Evolutionary conservation across 2,797 vertebrate genomes (phyloP), one percentile per base, ranked within the genome.

Genomic region (Leuciscus waleckii): DNA sequence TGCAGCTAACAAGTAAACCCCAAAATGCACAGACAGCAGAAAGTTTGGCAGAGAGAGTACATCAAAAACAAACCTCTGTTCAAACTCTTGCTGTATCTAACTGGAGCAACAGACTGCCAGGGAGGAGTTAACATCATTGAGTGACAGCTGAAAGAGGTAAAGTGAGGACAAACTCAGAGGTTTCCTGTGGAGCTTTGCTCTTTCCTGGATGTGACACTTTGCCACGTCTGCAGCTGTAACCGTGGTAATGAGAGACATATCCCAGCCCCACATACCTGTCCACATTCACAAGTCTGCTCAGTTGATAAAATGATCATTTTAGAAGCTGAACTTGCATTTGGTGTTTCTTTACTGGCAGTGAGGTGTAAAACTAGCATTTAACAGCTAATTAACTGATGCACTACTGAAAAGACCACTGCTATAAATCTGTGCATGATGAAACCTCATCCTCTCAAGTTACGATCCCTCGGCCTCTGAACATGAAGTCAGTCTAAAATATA

Each of bases 211-310:
- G 74, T 85, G 86, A 86, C 89, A 84, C 78, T 71, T 77, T 88
- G 89, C 89, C 89, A 90, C 89, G 83, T 88, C 73, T 87, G 84
- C 89, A 88, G 86, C 85, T 90, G 87, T 86, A 84, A 78, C 54
- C 1, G 4, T 85, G 67, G 77, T 68, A 87, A 43, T 41, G 35
- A 82, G 37, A 86, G 51, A 86, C 49, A 86, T 79, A 85, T 83
- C 67, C 85, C 69, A 80, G 61, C 83, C 82, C n/a, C 39, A 86
- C 70, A 84, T 89, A 74, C 74, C 37, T 84, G 65, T 74, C 17
- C 77, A 83, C 39, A 77, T 74, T 79, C 39, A 81, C 41, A 82
- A 58, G 26, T 14, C 19, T 32, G 32, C 37, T 23, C 54, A 41
- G 32, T n/a, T 2, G 41, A 79, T 65, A 46, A 46, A 65, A 61